Evolutionary conservation across 1,140 invertebrate species (phyloP).

Genomic region (Pomacea maculata): DNA sequence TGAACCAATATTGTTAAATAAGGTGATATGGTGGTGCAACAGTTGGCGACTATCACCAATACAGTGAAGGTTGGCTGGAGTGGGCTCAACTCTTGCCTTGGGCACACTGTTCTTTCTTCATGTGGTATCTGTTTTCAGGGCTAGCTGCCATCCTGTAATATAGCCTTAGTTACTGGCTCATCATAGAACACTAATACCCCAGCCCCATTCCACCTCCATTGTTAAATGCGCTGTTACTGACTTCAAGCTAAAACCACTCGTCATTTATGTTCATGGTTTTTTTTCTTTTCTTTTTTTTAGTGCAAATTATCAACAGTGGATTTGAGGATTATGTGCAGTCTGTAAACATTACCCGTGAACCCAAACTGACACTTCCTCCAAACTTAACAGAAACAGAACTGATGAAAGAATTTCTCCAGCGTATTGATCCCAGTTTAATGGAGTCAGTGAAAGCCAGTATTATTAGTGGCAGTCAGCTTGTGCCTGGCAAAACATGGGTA

Average conservation of each 20-base stretch:
- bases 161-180: no score
- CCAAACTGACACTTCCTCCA: not conserved
- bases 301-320: not conserved
- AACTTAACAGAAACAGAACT: not conserved
- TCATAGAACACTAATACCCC: no score
- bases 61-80: no score
- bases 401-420: constrained; percentile 18
- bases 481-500: not conserved
- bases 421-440: constrained; percentile 13
- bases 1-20: no score
- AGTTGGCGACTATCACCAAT: no score
- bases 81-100: no score
- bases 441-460: not conserved
- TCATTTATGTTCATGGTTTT: not conserved
- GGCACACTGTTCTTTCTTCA: no score
- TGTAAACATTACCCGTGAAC: constrained; percentile 2
- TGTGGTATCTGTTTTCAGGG: no score
- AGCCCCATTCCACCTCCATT: no score
- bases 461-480: constrained; percentile 3
- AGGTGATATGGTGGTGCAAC: no score
- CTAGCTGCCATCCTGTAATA: no score
- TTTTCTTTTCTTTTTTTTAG: not conserved
- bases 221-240: no score
- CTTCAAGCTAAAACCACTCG: not conserved
- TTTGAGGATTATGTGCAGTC: not conserved